Evolutionary conservation across 2,113 vertebrate genomes (phyloP).

Genomic region (Rhea americana): DNA sequence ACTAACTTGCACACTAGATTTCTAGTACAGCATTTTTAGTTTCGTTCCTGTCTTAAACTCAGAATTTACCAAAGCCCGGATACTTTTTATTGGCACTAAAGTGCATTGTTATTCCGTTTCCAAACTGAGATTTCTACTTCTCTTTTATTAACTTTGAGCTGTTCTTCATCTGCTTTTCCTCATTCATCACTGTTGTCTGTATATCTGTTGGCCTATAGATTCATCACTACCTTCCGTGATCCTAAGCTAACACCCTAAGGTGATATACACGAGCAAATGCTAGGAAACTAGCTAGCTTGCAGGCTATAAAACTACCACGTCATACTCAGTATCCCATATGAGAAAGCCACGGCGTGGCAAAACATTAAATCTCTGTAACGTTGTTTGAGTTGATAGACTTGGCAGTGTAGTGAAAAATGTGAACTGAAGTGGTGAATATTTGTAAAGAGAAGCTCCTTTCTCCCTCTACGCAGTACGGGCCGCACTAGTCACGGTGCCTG

Average conservation of each 20-base stretch:
- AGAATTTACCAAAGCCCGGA: not conserved
- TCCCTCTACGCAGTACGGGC: not conserved
- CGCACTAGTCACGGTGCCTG: not conserved
- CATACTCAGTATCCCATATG: not conserved
- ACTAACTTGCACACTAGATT: not conserved
- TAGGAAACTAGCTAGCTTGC: not conserved
- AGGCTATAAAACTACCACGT: not conserved
- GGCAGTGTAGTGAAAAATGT: not conserved
- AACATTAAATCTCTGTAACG: not conserved
- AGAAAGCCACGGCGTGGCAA: not conserved
- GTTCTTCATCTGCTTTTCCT: not conserved
- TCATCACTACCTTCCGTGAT: not conserved
- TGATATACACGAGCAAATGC: not conserved
- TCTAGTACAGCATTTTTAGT: not conserved
- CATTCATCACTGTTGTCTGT: not conserved
- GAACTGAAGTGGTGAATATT: not conserved
- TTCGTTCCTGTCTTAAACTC: not conserved
- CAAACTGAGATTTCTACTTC: not conserved
- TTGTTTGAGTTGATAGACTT: not conserved
- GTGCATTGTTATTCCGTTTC: not conserved
- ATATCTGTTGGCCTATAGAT: not conserved
- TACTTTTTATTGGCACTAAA: not conserved
- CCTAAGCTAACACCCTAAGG: not conserved
- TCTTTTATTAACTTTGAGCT: not conserved
- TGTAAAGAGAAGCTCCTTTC: not conserved